These are phyloP conservation scores for Sciurus niger DNA, from an alignment of 2,113 vertebrate genomes.

Conservation along the genomic window DNA sequence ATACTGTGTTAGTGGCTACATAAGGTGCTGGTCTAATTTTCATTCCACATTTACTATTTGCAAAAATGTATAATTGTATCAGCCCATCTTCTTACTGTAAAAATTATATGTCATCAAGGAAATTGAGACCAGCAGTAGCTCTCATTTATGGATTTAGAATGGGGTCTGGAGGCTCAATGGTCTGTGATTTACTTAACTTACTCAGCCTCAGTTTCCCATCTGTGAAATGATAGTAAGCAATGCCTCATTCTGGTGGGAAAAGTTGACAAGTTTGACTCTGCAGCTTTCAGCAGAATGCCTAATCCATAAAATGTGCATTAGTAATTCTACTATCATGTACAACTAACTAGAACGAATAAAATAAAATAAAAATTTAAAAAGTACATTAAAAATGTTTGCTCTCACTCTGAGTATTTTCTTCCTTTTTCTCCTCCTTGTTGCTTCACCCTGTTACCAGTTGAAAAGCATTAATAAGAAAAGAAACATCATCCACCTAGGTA, in stretches of 20 bases:
- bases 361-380: background rate
- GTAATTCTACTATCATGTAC: too few relatives aligned
- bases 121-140: background rate
- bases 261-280: background rate
- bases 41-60: background rate
- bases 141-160: background rate
- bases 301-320: accelerated
- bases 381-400: background rate
- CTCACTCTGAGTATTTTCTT: background rate
- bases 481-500: background rate
- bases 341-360: too few relatives aligned
- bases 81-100: background rate
- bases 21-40: background rate
- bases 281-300: background rate
- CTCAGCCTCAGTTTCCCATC: background rate
- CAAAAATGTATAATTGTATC: background rate
- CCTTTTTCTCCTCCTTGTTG: background rate
- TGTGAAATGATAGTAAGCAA: background rate
- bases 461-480: background rate
- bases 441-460: accelerated
- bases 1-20: background rate
- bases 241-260: background rate
- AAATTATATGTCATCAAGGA: background rate
- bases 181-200: background rate
- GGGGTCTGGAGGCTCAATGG: background rate